Conservation (phyloP, 35 echinoderm and acorn worm genomes). For the Lytechinus variegatus region DNA sequence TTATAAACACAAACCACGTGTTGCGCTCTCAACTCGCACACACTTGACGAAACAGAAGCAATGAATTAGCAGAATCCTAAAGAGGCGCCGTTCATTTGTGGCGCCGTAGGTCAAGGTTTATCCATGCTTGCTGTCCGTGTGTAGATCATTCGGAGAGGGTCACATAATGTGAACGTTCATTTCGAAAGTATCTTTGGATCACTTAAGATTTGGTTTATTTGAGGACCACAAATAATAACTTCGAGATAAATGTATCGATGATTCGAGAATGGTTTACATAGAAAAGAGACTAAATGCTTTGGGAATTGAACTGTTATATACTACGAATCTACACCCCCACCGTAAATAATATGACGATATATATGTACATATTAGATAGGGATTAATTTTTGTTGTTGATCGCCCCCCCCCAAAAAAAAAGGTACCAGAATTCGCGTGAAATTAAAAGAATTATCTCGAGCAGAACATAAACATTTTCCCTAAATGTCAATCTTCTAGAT, state of each 20-base stretch:
- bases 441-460: no score
- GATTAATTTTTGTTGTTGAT: no score
- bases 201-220: not conserved
- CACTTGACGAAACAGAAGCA: not conserved
- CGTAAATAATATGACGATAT: no score
- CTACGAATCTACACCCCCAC: no score
- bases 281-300: not conserved
- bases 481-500: no score
- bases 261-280: not conserved
- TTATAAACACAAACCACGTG: not conserved
- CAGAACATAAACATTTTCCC: no score
- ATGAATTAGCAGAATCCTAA: not conserved
- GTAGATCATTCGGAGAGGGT: not conserved
- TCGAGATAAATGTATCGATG: not conserved
- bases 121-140: not conserved
- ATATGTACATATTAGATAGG: no score
- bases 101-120: not conserved
- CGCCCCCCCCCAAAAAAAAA: no score
- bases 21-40: not conserved
- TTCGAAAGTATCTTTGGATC: not conserved
- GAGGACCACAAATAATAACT: not conserved
- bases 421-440: no score
- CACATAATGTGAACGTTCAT: not conserved
- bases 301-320: not conserved
- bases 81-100: not conserved